Base-by-base conservation (phyloP, 2,113 vertebrate species). In the Anolis carolinensis region DNA sequence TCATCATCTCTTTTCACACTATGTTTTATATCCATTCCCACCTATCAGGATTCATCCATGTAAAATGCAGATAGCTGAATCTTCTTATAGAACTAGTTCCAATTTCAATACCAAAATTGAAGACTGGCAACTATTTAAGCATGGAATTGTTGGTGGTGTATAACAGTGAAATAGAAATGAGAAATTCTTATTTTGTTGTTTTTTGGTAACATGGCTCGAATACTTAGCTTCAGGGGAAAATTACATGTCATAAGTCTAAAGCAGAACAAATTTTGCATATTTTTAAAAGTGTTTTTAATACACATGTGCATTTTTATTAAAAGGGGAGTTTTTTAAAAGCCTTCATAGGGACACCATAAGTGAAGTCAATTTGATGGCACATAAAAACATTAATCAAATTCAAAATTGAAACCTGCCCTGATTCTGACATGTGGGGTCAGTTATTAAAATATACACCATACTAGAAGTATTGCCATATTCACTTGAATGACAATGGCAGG, bases 41-140 rank as follows among this genome's bases (percentile, higher is more conserved):
- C 63, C 65, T 68, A 52, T 50, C 81, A 52, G 65, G 32, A 76
- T 65, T 76, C 55, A 88, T 89, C 86, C 0, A 0, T 79, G 62
- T 87, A 84, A 90, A 81, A 91, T 68, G 90, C 0, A 91, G 86
- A 92, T 68, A 90, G 87, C 4, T 92, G 70, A 90, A 90, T 86
- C 79, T 89, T 90, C 85, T 81, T 72, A 32, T 81, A 90, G 88
- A 92, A 79, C 27, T 63, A 82, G 16, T 79, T 92, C 72, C 36
- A 84, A 83, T 92, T 83, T 90, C 90, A 93, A 86, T 81, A 78
- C 86, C 87, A 91, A 88, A 75, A 90, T 89, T 79, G 52, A 92
- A 0, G 1, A 73, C 65, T 68, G 79, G 55, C 13, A 59, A 59
- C 55, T 59, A 14, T 59, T 59, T 59, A 13, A 59, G 55, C 13